Evolutionary conservation across 1,140 invertebrate genomes (phyloP).

Genomic region (Lordiphosa stackelbergi): DNA sequence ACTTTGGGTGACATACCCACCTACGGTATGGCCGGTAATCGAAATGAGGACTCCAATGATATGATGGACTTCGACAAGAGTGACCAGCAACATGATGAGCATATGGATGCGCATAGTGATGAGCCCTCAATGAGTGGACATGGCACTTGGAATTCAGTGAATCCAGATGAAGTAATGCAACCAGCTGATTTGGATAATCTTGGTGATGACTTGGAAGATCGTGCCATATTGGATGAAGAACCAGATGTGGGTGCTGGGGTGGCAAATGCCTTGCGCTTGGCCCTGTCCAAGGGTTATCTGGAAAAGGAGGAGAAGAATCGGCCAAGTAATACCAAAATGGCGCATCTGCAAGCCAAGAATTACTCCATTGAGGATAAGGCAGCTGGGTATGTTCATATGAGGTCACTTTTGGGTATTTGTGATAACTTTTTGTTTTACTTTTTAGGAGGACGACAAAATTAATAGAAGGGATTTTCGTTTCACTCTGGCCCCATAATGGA

Average conservation of each 20-base stretch:
- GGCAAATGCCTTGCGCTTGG: slow-evolving; percentile 93
- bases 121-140: slow-evolving; percentile 48
- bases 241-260: slow-evolving; percentile 95
- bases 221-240: slow-evolving; percentile 94
- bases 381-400: slow-evolving; percentile 81
- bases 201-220: slow-evolving; percentile 79
- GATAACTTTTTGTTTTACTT: not conserved
- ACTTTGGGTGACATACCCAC: slow-evolving; percentile 97
- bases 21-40: slow-evolving; percentile 91
- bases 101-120: slow-evolving; percentile 43
- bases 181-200: slow-evolving; percentile 68
- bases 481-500: slow-evolving; percentile 92
- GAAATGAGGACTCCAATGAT: slow-evolving; percentile 90
- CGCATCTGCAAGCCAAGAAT: slow-evolving; percentile 89
- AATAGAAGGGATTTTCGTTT: slow-evolving; percentile 83
- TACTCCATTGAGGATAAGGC: slow-evolving; percentile 99
- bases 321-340: slow-evolving; percentile 85
- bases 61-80: slow-evolving; percentile 80
- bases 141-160: slow-evolving; percentile 78
- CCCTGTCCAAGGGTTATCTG: slow-evolving; percentile 96
- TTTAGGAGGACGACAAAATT: slow-evolving; percentile 90
- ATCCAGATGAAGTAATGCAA: slow-evolving; percentile 76
- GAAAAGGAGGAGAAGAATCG: slow-evolving; percentile 88
- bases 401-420: too few relatives aligned
- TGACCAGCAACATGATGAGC: slow-evolving; percentile 53